These are phyloP conservation scores for Mionectes olivaceus DNA, from an alignment of 2,797 vertebrate species.

Conservation along the genomic window DNA sequence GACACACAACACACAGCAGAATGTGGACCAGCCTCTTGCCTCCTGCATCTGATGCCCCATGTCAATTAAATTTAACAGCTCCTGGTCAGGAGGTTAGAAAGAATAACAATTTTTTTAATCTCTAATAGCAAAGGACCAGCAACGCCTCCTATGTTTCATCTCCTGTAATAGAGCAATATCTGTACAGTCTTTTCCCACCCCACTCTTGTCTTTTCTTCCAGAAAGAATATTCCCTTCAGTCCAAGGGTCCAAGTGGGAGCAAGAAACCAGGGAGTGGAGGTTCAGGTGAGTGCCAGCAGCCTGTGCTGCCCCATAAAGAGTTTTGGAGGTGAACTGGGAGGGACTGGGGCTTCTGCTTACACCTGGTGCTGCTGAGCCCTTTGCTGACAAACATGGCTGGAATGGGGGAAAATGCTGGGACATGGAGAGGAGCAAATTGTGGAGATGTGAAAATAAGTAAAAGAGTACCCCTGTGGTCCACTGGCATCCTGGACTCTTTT, in stretches of 20 bases:
- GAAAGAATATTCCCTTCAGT: slow-evolving; percentile 86
- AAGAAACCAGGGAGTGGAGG: slow-evolving; percentile 73
- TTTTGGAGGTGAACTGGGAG: neutral
- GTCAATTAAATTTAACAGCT: neutral
- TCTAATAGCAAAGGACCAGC: neutral
- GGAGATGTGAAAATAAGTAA: neutral
- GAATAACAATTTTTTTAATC: neutral
- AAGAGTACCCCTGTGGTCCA: accelerated
- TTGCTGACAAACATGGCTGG: neutral
- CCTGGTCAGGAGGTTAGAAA: neutral
- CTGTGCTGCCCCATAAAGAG: accelerated
- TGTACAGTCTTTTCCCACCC: neutral
- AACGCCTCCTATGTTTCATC: neutral
- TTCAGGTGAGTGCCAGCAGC: slow-evolving; percentile 78
- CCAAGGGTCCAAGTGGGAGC: slow-evolving; percentile 76
- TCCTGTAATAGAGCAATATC: neutral
- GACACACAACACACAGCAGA: neutral
- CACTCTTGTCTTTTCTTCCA: slow-evolving; percentile 67
- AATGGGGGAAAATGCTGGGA: neutral
- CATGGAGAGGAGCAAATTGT: neutral
- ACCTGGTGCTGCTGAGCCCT: neutral
- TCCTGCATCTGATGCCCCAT: neutral
- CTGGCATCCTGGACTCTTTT: neutral
- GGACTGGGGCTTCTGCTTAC: neutral
- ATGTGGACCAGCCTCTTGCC: neutral